Base-by-base conservation (phyloP, 2,888 invertebrate species). In the Nomada flava region DNA sequence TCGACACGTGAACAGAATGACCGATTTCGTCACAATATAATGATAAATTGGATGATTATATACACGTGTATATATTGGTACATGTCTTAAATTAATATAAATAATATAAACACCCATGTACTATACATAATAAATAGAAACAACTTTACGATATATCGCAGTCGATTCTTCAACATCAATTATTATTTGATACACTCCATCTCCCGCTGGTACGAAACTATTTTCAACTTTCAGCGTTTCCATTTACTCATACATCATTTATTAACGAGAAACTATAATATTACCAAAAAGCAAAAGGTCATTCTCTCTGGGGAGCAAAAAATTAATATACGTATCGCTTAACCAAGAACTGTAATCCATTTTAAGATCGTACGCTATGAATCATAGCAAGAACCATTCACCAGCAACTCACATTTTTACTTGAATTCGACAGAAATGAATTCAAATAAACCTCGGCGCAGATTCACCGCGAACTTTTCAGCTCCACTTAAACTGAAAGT, bases 51-150 rank as follows among this genome's bases (percentile, higher is more conserved):
- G 36, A 55, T 68, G 7, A 36, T 36, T 36, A 36, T 36, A 36
- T 62, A 52, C 73, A 44, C 65, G 60, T 59, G 44, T 52, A 18
- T 36, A 36, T 36, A 67, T 67, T 55, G 47, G 67, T 62, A 20
- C 44, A 36, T 52, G 67, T 55, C 67, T 67, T 73, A 78, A 63
- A 55, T 29, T 55, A 29, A 36, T 36, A 62, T 26, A 29, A 68
- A 52, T 52, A 11, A 11, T 52, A 20, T 65, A 47, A 47, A 47
- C 47, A 52, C 67, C 63, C 67, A 20, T 63, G 13, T 63, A 72
- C 68, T 26, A 60, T 76, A 71, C 62, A 44, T 36, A 63, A 71
- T 57, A 73, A 78, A 65, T 60, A 70, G 20, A 69, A 53, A 36
- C 44, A 65, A 26, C 42, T 23, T 42, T 53, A 23, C 60, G 47